Evolutionary conservation across 2,888 invertebrate genomes (phyloP).

Genomic region (Cordilura impudica): DNA sequence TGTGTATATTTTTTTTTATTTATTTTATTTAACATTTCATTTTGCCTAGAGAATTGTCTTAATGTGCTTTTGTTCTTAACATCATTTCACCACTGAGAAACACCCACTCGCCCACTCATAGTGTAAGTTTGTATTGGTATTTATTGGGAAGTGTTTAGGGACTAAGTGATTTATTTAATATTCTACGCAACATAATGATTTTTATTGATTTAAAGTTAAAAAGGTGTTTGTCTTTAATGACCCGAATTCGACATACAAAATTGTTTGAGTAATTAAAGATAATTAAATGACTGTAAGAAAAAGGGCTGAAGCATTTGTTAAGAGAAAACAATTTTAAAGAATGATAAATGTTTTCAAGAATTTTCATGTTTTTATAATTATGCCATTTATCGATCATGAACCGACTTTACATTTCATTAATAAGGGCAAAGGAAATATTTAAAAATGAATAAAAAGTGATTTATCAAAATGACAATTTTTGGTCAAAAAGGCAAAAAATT

Average conservation of each 20-base stretch:
- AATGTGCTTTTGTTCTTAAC: conserved; percentile 37
- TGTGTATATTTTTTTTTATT: no score
- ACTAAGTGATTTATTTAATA: conserved; percentile 8
- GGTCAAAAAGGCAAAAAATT: no score
- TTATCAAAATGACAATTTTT: no score
- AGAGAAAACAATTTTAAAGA: no score
- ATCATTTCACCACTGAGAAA: conserved; percentile 13
- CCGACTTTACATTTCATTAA: no score
- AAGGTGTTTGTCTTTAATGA: conserved; percentile 13
- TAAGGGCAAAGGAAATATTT: no score
- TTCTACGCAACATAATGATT: no score
- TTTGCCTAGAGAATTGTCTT: conserved; percentile 49
- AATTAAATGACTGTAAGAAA: conserved; percentile 51
- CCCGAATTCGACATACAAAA: conserved; percentile 19
- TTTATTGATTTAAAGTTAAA: neutral
- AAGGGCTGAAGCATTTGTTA: no score
- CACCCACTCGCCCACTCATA: conserved; percentile 4
- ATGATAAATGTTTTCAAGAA: no score
- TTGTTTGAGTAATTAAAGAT: conserved; percentile 41
- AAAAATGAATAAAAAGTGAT: no score
- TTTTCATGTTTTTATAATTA: no score
- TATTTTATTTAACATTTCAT: conserved; percentile 36
- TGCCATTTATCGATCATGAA: no score
- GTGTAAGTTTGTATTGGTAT: neutral
- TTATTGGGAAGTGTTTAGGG: conserved; percentile 44